These are phyloP conservation scores for Drosophila grimshawi DNA, from an alignment of 1,140 invertebrate genomes.

Conservation along the genomic window DNA sequence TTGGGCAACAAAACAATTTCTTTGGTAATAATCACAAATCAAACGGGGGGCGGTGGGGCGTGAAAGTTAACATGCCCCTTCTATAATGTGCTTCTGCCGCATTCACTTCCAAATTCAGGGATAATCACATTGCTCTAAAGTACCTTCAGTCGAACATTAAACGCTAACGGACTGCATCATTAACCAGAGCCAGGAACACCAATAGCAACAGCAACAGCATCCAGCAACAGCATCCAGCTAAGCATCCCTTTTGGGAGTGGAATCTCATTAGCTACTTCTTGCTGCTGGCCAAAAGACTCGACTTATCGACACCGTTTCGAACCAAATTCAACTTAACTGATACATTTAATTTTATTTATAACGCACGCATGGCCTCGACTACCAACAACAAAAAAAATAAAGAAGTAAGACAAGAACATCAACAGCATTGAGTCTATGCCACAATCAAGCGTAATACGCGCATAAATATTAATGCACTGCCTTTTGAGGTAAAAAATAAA, in stretches of 20 bases:
- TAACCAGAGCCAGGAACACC: slow-evolving; percentile 32
- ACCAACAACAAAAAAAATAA: slow-evolving; percentile 7
- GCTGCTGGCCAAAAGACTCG: slow-evolving; percentile 32
- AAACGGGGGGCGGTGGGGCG: slow-evolving; percentile 15
- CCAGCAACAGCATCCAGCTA: slow-evolving; percentile 19
- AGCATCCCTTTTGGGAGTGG: slow-evolving; percentile 3
- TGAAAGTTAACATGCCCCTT: slow-evolving; percentile 12
- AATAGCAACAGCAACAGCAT: slow-evolving; percentile 11
- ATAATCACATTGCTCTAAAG: slow-evolving; percentile 50
- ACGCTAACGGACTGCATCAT: slow-evolving; percentile 70
- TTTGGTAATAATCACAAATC: slow-evolving; percentile 47
- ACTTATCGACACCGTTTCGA: slow-evolving; percentile 63
- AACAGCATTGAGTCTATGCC: slow-evolving; percentile 20
- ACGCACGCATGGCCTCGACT: slow-evolving; percentile 67
- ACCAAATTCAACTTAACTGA: slow-evolving; percentile 65
- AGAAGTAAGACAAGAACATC: background rate
- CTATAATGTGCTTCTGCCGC: background rate
- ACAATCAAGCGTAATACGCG: slow-evolving; percentile 58
- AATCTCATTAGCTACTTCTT: slow-evolving; percentile 64
- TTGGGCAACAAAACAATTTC: slow-evolving; percentile 30
- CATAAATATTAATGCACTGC: slow-evolving; percentile 80
- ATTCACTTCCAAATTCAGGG: slow-evolving; percentile 2
- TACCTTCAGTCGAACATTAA: slow-evolving; percentile 39
- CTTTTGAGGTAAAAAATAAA: slow-evolving; percentile 12
- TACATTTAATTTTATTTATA: slow-evolving; percentile 83